These are phyloP conservation scores for Endotricha flammealis DNA, from an alignment of 2,888 invertebrate genomes.

Conservation along the genomic window DNA sequence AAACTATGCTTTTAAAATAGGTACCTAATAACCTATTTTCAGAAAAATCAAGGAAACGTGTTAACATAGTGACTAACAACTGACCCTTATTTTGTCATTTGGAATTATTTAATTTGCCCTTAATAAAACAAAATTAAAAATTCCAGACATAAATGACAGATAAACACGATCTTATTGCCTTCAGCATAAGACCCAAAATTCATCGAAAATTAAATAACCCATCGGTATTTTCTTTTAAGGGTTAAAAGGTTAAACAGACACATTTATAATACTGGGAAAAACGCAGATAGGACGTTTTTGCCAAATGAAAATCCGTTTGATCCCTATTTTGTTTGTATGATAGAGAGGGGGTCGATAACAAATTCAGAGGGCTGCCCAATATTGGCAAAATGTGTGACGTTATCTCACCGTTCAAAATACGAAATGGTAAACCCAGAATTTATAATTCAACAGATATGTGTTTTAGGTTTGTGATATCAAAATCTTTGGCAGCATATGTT, in stretches of 20 bases:
- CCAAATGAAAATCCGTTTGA: slow-evolving; percentile 11
- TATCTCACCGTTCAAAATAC: slow-evolving; percentile 12
- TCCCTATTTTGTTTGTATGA: slow-evolving; percentile 14
- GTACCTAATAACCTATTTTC: too few species aligned
- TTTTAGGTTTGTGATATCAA: too few species aligned
- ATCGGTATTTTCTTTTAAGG: background rate
- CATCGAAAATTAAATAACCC: background rate
- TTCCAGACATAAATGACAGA: too few species aligned
- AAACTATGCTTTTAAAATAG: too few species aligned
- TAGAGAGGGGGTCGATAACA: slow-evolving; percentile 12
- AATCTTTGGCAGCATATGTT: too few species aligned
- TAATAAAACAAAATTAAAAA: too few species aligned
- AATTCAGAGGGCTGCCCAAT: slow-evolving; percentile 9
- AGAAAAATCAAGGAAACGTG: too few species aligned
- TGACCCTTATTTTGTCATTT: too few species aligned
- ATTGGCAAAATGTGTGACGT: slow-evolving; percentile 13
- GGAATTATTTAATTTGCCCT: too few species aligned
- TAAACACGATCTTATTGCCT: background rate
- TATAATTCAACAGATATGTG: background rate
- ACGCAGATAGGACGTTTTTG: slow-evolving; percentile 4
- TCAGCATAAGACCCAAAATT: background rate
- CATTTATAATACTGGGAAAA: slow-evolving; percentile 1
- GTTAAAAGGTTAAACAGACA: slow-evolving; percentile 2
- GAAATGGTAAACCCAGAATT: slow-evolving; percentile 3
- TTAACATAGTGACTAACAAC: too few species aligned